phyloP scores from a whole-genome alignment of 2,797 vertebrate genomes.

The Melanotaenia nigrans region DNA sequence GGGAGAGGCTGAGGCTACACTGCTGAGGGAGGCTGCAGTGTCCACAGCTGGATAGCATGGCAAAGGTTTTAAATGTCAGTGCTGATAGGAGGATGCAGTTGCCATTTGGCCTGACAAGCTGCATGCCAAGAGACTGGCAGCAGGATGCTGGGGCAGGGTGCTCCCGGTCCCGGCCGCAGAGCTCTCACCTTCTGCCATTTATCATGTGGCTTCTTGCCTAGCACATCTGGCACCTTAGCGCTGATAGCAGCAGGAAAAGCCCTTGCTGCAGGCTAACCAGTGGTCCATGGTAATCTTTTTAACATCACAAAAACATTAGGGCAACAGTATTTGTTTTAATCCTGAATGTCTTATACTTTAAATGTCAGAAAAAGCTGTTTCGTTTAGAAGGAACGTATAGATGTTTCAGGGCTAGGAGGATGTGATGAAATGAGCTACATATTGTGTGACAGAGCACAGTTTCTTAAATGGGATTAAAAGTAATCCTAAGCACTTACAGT shows the following conservation, averaged over 20 bases:
- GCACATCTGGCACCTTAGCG: conserved; percentile 72
- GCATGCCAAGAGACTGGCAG: conserved; percentile 76
- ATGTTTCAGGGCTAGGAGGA: neutral
- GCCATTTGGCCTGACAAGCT: conserved; percentile 77
- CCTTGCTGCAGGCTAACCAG: conserved; percentile 62
- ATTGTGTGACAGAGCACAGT: neutral
- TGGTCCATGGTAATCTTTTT: conserved; percentile 48
- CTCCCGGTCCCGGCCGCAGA: conserved; percentile 62
- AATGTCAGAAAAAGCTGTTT: neutral
- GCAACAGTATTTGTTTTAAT: conserved; percentile 26
- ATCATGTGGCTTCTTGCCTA: conserved; percentile 71
- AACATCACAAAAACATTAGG: conserved; percentile 48
- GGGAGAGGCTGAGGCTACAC: conserved; percentile 42
- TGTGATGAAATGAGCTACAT: neutral
- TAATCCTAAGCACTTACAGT: conserved; percentile 5
- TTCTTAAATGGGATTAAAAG: conserved; percentile 1
- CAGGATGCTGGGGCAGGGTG: conserved; percentile 68
- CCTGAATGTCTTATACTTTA: neutral
- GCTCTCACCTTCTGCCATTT: conserved; percentile 79
- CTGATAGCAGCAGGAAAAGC: conserved; percentile 55
- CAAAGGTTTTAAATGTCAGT: conserved; percentile 85
- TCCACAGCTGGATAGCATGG: conserved; percentile 81
- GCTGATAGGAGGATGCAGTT: conserved; percentile 70
- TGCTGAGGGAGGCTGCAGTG: conserved; percentile 42
- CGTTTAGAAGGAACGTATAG: neutral